Base-by-base conservation (phyloP, 2,888 invertebrate genomes). In the Lobophora halterata region DNA sequence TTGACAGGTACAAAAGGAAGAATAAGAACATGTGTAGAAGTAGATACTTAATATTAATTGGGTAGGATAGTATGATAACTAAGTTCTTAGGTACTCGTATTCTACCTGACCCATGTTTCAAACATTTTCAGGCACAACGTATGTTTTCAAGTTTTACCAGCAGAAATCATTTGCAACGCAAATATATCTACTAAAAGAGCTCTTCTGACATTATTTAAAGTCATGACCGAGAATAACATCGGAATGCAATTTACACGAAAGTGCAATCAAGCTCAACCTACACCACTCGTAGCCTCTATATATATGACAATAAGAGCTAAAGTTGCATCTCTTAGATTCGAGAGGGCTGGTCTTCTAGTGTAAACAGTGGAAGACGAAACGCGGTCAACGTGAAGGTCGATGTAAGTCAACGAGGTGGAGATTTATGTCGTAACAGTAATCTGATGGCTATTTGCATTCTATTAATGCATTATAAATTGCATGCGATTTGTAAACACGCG, bases 361-460 rank as follows among this genome's bases (percentile, higher is more conserved):
- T 52, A 52, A 52, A 49, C 40, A 49, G 16, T 31, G 7, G 14
- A 32, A 47, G 47, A 39, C 34, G 29, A 45, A 44, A 42, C 41
- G 41, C 49, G 52, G 52, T 36, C 43, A 38, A 26, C 6, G 3
- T 39, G 49, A 50, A 49, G 52, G 52, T 46, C 41, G 20, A 10
- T 28, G 20, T 12, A 13, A 39, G 24, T 47, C 45, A 47, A 42
- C 38, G 29, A 11, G 18, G 20, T 25, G 16, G 23, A 9, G 12
- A 53, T 52, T 50, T 50, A 50, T 46, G 25, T 46, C 7, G 25
- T 38, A 46, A 47, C 47, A 43, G n/a, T n/a, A 11, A 8, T 36
- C 27, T 42, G 33, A 40, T 43, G 34, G 23, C 28, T 25, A 27
- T 42, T 42, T 32, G 27, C 33, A 34, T 23, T 29, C 35, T 28